Percentiles rank a stretch among this genome's conserved stretches.
Conservation (phyloP, 2,113 vertebrate genomes). For the Pipra filicauda region DNA sequence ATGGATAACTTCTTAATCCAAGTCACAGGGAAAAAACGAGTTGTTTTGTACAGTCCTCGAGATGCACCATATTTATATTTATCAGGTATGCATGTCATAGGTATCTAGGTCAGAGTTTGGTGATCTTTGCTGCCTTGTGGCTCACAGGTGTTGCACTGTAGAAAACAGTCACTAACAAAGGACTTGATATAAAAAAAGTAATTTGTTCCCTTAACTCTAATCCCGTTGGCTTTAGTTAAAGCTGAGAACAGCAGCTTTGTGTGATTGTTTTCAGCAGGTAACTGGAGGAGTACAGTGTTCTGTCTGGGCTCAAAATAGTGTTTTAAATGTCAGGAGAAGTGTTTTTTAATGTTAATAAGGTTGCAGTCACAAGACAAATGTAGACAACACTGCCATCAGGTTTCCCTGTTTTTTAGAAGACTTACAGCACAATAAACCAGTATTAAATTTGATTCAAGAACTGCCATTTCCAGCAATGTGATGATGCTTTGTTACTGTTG, state of each 20-base stretch:
- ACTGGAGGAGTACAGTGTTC: background rate
- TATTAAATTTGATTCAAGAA: background rate
- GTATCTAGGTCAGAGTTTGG: background rate
- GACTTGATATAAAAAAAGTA: background rate
- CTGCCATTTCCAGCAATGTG: background rate
- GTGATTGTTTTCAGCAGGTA: background rate
- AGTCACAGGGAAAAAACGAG: slow-evolving; percentile 88
- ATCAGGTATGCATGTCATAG: slow-evolving; percentile 75
- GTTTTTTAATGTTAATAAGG: background rate
- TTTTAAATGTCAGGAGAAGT: background rate
- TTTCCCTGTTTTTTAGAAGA: background rate
- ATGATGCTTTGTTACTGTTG: background rate
- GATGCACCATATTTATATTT: slow-evolving; percentile 92
- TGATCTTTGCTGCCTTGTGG: background rate
- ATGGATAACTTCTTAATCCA: slow-evolving; percentile 99
- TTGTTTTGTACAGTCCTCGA: slow-evolving; percentile 87
- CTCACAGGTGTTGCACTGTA: background rate
- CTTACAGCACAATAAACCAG: background rate
- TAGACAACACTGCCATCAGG: background rate
- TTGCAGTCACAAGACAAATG: background rate
- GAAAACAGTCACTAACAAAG: background rate
- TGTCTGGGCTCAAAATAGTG: background rate
- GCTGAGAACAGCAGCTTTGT: background rate
- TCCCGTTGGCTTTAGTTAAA: background rate
- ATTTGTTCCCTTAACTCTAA: background rate